Evolutionary conservation across 2,113 vertebrate species (phyloP).

Genomic region (Pelvicachromis taeniatus): DNA sequence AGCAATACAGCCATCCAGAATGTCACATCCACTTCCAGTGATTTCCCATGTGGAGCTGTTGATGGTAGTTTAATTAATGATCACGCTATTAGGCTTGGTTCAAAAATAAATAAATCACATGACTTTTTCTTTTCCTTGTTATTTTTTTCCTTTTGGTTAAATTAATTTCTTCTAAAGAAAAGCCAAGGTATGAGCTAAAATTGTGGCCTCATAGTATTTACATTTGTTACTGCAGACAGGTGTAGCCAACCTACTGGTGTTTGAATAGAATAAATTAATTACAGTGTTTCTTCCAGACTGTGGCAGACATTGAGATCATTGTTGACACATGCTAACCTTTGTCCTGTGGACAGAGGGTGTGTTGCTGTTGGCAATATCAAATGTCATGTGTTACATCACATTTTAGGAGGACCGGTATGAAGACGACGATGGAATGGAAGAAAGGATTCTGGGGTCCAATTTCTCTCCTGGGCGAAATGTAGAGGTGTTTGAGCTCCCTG

Average conservation of each 20-base stretch:
- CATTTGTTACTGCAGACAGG: neutral
- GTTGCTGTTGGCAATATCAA: constrained; percentile 2
- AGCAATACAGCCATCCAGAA: neutral
- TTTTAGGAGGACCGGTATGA: constrained; percentile 78
- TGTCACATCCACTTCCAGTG: neutral
- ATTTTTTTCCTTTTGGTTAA: neutral
- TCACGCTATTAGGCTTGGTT: neutral
- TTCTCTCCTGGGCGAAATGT: constrained; percentile 74
- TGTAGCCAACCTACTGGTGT: neutral
- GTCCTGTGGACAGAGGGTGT: constrained; percentile 11
- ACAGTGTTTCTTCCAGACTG: neutral
- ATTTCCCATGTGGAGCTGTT: neutral
- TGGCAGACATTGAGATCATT: constrained; percentile 3
- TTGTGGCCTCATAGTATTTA: neutral
- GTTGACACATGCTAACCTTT: constrained; percentile 33
- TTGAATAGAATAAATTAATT: constrained; percentile 2
- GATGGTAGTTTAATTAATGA: neutral
- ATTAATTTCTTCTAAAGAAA: neutral
- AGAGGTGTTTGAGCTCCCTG: constrained; percentile 85
- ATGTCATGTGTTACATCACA: constrained; percentile 13
- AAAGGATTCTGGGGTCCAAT: constrained; percentile 78
- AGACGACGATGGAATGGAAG: constrained; percentile 79
- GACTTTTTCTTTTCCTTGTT: neutral
- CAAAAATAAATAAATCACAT: neutral
- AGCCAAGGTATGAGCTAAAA: neutral